Evolutionary conservation across 1,140 invertebrate species (phyloP), one percentile per base, ranked within the genome.

Genomic region (Trichonephila clavata): DNA sequence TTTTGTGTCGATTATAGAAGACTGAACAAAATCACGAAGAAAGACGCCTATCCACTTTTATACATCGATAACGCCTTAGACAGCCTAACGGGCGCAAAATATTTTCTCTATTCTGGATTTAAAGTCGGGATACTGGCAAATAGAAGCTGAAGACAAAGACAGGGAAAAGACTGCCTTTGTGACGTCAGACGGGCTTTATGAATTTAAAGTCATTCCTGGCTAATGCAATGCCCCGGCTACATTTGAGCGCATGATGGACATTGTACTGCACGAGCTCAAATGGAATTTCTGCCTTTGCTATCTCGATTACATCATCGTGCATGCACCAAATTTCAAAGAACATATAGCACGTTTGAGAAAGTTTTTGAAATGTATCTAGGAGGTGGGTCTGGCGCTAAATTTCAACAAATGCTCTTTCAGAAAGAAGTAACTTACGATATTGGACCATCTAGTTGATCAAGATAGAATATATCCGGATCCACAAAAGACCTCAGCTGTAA

Each of bases 131-230:
- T 43, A 43, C 7, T 43, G 43, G 43, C 43, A 2, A 7, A 43
- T 43, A 43, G 43, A 43, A 43, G 43, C 7, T 43, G 43, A 43
- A 43, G 43, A n/a, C n/a, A n/a, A 43, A 43, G 43, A 43, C 43
- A 43, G 94, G 57, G 94, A 95, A 89, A 96, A 96, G 90, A 96
- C 96, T 1, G 96, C 96, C 0, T 96, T 96, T 94, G 14, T 59
- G 0, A 95, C 14, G 83, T 0, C 43, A 16, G 6, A n/a, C 86
- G 2, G 18, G 94, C 71, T 95, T 95, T 5, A 95, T 93, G 71
- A 91, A 95, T 95, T 95, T 60, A 94, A 93, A 32, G 94, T 94
- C 7, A 94, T 95, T 87, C 94, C 95, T 83, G 95, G 95, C 3
- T 32, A 63, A n/a, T 43, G 5, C 60, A 89, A 43, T 71, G 50